Percentiles rank a stretch among this genome's conserved stretches.
These are phyloP conservation scores for Caranx melampygus DNA, from an alignment of 2,113 vertebrate species.

Conservation along the genomic window DNA sequence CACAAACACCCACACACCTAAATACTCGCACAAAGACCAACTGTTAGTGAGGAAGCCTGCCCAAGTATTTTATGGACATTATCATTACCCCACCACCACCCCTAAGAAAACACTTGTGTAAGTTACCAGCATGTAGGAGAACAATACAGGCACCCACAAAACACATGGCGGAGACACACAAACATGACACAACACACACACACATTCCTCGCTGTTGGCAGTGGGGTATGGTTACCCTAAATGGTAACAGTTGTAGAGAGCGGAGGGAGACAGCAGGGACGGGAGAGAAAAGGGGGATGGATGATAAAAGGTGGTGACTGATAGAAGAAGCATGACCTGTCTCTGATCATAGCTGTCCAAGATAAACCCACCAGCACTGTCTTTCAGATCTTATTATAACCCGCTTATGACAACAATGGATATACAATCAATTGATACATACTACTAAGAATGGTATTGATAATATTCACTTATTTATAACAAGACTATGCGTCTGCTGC, in stretches of 20 bases:
- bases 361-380: constrained; percentile 46
- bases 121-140: constrained; percentile 45
- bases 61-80: constrained; percentile 44
- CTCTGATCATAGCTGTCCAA: constrained; percentile 39
- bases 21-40: constrained; percentile 67
- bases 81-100: background rate
- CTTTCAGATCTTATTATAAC: constrained; percentile 47
- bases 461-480: background rate
- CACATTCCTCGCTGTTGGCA: constrained; percentile 72
- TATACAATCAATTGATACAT: constrained; percentile 21
- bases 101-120: constrained; percentile 50
- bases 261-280: constrained; percentile 51
- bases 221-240: constrained; percentile 79
- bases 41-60: constrained; percentile 62
- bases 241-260: constrained; percentile 71
- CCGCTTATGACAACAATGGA: constrained; percentile 6
- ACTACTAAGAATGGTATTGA: background rate
- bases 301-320: constrained; percentile 70
- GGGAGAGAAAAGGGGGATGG: constrained; percentile 26
- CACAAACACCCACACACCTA: constrained; percentile 73
- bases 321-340: constrained; percentile 52
- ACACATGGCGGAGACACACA: constrained; percentile 42
- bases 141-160: constrained; percentile 47
- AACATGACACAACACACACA: constrained; percentile 22
- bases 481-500: background rate